These are phyloP conservation scores for Leptatherina wallacei DNA, from an alignment of 2,797 vertebrate genomes.

Conservation along the genomic window DNA sequence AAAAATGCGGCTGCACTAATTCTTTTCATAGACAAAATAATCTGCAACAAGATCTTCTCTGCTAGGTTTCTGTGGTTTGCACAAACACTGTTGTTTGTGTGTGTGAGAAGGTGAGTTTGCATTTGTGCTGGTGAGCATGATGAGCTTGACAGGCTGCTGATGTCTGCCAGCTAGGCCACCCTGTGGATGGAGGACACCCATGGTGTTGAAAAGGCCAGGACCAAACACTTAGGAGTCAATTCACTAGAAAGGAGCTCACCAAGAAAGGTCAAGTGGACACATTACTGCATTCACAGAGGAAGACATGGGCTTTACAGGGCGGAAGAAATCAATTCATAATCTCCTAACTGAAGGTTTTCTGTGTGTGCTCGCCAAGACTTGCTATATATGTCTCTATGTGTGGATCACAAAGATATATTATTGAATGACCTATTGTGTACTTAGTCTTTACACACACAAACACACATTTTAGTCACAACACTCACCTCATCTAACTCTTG, in stretches of 20 bases:
- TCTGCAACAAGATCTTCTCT: conserved; percentile 16
- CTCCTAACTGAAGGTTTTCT: conserved; percentile 79
- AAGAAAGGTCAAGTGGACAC: conserved; percentile 83
- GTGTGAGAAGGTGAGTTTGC: conserved; percentile 21
- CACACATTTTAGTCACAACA: conserved; percentile 57
- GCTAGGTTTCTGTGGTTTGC: conserved; percentile 26
- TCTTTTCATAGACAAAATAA: conserved; percentile 4
- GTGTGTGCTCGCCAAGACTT: conserved; percentile 33
- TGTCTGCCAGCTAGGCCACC: conserved; percentile 70
- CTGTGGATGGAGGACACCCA: conserved; percentile 71
- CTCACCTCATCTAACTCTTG: conserved; percentile 57
- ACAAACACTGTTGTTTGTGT: conserved; percentile 22
- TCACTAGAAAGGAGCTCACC: conserved; percentile 74
- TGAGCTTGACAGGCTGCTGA: conserved; percentile 65
- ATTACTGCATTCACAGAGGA: conserved; percentile 75
- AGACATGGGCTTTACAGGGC: conserved; percentile 76
- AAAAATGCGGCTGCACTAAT: conserved; percentile 18
- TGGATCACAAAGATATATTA: conserved; percentile 62
- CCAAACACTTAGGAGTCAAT: conserved; percentile 81
- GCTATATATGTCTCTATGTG: conserved; percentile 61
- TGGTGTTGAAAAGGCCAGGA: conserved; percentile 82
- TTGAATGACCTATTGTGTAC: conserved; percentile 77
- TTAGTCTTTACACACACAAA: conserved; percentile 60
- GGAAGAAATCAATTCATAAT: conserved; percentile 85
- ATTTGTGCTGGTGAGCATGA: conserved; percentile 33